Base-by-base conservation (phyloP, 1,140 invertebrate genomes). In the Oreohelix idahoensis region DNA sequence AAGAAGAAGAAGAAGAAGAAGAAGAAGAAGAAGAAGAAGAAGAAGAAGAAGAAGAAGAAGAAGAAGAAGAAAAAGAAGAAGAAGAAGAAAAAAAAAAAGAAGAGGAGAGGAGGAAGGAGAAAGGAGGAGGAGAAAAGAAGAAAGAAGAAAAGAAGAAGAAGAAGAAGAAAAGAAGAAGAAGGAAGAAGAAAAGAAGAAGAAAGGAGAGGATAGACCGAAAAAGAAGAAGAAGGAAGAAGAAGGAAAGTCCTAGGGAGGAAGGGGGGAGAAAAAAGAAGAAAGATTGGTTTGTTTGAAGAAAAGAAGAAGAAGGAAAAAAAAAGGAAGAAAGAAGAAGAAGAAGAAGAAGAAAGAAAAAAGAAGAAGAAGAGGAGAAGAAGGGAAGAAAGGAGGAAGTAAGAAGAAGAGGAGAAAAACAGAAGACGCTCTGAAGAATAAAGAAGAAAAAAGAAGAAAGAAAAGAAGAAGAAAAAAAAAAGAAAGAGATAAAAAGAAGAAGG, bases 1-100 rank as follows among this genome's bases (percentile, higher is more conserved):
- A 63, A 23, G 58, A 69, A 45, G 32, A 29, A 45, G 29, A 39
- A 58, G 77, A 58, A 58, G 20, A 49, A 71, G 70, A 81, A 13
- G 17, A 32, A 58, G 51, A 53, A 39, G 36, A 32, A 74, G 42
- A 53, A 38, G 26, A 29, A 38, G 35, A 78, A 38, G 35, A 53
- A 63, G 35, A 53, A 38, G 26, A 53, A 78, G 49, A 78, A 29
- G n/a, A 53, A 78, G 76, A 78, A 53, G 29, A 32, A 78, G 29
- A 32, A 29, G 29, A 32, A 78, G 29, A 58, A 53, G 29, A 32
- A 53, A 38, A 78, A 32, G 13, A 26, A 32, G 11, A 38, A 29
- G 29, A 38, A 78, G 49, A 63, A 29, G n/a, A 38, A 78, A 45
- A 63, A 78, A 32, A 36, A 29, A 32, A 38, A 53, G 76, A 63